A percentile compares a stretch with the other conserved stretches of the same genome.
These are phyloP conservation scores for Orchesella cincta DNA, from an alignment of 1,140 invertebrate species.

Conservation along the genomic window DNA sequence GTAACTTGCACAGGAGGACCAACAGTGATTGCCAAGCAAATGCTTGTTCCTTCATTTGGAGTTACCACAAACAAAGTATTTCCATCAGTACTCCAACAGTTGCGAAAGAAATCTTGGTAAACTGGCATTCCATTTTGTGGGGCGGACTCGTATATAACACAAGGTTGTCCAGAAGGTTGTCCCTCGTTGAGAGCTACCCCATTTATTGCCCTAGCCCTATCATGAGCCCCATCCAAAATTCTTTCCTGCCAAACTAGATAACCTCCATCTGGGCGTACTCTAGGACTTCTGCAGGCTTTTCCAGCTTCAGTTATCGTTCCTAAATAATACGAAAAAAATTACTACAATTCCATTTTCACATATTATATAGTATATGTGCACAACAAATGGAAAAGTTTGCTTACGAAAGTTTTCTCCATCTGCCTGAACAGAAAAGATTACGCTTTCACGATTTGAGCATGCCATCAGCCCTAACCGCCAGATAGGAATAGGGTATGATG, in stretches of 20 bases:
- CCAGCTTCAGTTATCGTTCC: constrained; percentile 57
- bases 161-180: neutral
- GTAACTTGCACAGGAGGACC: neutral
- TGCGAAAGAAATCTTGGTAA: constrained; percentile 35
- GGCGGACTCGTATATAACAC: neutral
- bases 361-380: constrained; percentile 36
- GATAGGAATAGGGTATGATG: constrained; percentile 71
- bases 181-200: neutral
- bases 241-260: constrained; percentile 70
- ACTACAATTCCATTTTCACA: too few relatives aligned
- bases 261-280: constrained; percentile 63
- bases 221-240: constrained; percentile 63
- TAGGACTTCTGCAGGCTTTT: constrained; percentile 61
- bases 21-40: neutral
- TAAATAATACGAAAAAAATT: constrained; percentile 10
- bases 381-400: constrained; percentile 33
- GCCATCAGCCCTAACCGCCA: constrained; percentile 76
- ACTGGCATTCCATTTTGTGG: constrained; percentile 36
- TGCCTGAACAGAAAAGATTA: constrained; percentile 65
- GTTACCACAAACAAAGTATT: constrained; percentile 29
- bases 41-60: constrained; percentile 20
- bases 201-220: constrained; percentile 54
- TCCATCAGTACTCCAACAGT: constrained; percentile 40
- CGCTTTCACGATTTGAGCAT: constrained; percentile 75
- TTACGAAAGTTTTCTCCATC: constrained; percentile 62